Evolutionary conservation across 2,888 invertebrate genomes (phyloP).

Genomic region (Nudaria mundana): DNA sequence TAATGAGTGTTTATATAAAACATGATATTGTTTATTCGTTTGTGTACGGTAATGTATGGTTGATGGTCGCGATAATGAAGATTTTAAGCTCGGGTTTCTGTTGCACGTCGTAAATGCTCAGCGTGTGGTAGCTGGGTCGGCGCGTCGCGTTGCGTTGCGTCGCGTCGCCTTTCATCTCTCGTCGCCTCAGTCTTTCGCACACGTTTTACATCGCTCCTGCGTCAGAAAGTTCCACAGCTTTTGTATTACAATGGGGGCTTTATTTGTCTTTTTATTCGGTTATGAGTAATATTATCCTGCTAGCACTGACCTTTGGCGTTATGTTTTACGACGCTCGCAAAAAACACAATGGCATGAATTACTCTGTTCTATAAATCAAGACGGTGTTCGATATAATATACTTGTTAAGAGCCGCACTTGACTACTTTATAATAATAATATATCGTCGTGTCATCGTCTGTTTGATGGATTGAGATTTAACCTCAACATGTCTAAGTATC

Average conservation of each 20-base stretch:
- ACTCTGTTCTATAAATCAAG: constrained; percentile 37
- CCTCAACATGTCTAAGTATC: no score
- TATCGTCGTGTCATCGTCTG: constrained; percentile 14
- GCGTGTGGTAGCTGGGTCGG: constrained; percentile 38
- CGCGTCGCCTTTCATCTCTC: no score
- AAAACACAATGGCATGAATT: constrained; percentile 43
- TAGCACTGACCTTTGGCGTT: constrained; percentile 50
- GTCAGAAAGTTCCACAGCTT: constrained; percentile 19
- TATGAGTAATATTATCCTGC: constrained; percentile 48
- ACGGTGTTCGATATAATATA: constrained; percentile 20
- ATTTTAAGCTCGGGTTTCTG: constrained; percentile 60
- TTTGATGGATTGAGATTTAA: constrained; percentile 1
- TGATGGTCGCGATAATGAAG: constrained; percentile 62
- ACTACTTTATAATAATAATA: constrained; percentile 20
- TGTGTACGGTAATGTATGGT: constrained; percentile 44
- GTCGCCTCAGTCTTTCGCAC: constrained; percentile 3
- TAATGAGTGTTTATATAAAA: constrained; percentile 43
- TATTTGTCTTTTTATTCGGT: constrained; percentile 35
- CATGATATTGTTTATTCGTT: constrained; percentile 49
- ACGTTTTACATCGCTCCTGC: not conserved
- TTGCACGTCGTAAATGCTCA: constrained; percentile 52
- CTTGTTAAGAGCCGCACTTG: constrained; percentile 20
- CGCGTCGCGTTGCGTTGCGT: constrained; percentile 10
- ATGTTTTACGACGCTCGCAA: constrained; percentile 32
- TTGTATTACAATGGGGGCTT: constrained; percentile 40